Evolutionary conservation across 1,140 invertebrate species (phyloP), one percentile per base, ranked within the genome.

Genomic region (Drosophila gunungcola): DNA sequence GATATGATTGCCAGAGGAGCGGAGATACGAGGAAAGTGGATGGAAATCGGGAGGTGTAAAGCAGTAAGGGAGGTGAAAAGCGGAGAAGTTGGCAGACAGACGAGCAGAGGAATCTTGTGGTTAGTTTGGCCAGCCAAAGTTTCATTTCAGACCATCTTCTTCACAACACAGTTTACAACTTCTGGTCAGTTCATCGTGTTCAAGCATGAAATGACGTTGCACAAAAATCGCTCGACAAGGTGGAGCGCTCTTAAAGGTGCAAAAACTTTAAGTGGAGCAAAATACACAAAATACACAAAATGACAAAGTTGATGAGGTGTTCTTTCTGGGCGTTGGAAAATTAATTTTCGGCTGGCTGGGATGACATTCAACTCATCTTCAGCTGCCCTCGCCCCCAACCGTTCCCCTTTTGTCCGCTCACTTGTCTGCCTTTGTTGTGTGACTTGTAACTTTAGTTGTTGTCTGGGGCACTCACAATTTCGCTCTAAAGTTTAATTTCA

Each of bases 401-500:
- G 11, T 12, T 51, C 42, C 29, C 43, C 12, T 13, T 29, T 13
- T 29, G 29, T 41, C 36, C 54, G 21, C 43, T 36, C 27, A 32
- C 51, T 53, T 45, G 53, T 36, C 34, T 42, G 53, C 43, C 73
- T 88, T 82, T 88, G 67, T 86, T 75, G 80, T 89, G 80, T 89
- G 84, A 89, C 84, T 89, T 89, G 84, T 89, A 89, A 89, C 64
- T 88, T 88, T 81, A 73, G 54, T 75, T 42, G 49, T 76, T 78
- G 55, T 72, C 75, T 64, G 67, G 56, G 72, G 34, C 67, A 69
- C 63, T 69, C 41, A 69, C 49, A 69, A 76, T 77, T 83, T 83
- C 69, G 64, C 62, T 88, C 73, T 78, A 76, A 84, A 89, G 80
- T 88, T 88, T 77, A 89, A 83, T 88, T 88, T 88, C 73, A 80